A percentile compares a stretch with the other conserved stretches of the same genome.
These are phyloP conservation scores for Ectobius pallidus DNA, from an alignment of 2,888 invertebrate genomes.

Conservation along the genomic window DNA sequence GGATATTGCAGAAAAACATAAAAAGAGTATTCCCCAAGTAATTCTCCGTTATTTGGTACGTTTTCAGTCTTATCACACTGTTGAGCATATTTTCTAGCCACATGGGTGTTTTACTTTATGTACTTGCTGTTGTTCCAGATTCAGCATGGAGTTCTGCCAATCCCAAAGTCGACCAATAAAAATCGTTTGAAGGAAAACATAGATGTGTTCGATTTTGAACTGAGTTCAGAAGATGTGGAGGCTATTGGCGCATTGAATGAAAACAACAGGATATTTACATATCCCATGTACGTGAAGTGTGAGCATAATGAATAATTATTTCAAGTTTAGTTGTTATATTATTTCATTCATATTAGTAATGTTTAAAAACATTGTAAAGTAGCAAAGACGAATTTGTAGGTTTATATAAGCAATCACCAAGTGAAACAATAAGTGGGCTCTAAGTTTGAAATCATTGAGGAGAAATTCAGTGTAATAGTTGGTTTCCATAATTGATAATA, in stretches of 20 bases:
- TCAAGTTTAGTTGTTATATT: too few species aligned
- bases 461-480: too few species aligned
- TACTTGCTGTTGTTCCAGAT: conserved; percentile 33
- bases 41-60: conserved; percentile 47
- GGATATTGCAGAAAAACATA: conserved; percentile 59
- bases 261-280: conserved; percentile 17
- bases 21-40: conserved; percentile 52
- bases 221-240: conserved; percentile 26
- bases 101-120: background rate
- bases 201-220: conserved; percentile 30
- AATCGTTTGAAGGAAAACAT: conserved; percentile 34
- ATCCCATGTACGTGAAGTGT: conserved; percentile 21
- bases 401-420: too few species aligned
- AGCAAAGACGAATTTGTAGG: background rate
- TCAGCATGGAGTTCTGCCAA: conserved; percentile 32
- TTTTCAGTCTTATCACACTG: too few species aligned
- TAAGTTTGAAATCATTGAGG: too few species aligned
- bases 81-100: background rate
- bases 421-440: too few species aligned
- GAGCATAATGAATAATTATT: too few species aligned
- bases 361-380: too few species aligned
- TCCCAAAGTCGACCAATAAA: conserved; percentile 36
- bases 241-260: conserved; percentile 25
- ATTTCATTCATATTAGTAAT: too few species aligned
- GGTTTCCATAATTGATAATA: too few species aligned